A percentile compares a stretch with the other conserved stretches of the same genome.
These are phyloP conservation scores for Halyomorpha halys DNA, from an alignment of 1,140 invertebrate species.

Conservation along the genomic window DNA sequence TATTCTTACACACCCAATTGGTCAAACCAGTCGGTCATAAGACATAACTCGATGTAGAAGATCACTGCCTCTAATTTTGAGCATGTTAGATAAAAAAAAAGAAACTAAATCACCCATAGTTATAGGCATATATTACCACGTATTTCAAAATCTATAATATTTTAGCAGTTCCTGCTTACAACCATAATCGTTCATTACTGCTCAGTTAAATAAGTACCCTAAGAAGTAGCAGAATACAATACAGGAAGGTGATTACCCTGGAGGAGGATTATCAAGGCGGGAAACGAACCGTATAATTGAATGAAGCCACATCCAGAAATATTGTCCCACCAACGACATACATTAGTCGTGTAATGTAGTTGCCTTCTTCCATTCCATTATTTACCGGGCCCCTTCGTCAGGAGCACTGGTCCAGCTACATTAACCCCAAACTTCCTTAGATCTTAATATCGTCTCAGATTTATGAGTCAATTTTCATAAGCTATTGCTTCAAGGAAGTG, in stretches of 20 bases:
- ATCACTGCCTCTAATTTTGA: no score
- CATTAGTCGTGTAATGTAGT: background rate
- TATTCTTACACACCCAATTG: no score
- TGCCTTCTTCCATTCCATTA: background rate
- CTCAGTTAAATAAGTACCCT: background rate
- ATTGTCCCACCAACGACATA: background rate
- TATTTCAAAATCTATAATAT: no score
- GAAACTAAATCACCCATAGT: no score
- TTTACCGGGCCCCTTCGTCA: background rate
- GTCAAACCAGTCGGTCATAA: no score
- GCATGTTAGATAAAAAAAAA: no score
- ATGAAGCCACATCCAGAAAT: conserved; percentile 9
- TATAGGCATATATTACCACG: no score
- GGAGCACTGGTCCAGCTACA: background rate
- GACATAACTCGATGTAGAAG: no score
- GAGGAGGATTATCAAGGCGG: background rate
- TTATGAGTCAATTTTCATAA: background rate
- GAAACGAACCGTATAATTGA: conserved; percentile 9
- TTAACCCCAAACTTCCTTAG: background rate
- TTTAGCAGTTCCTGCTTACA: background rate
- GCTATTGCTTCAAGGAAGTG: no score
- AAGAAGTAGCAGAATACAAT: background rate
- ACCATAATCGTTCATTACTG: background rate
- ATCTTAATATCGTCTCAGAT: conserved; percentile 3
- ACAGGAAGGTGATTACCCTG: background rate